Evolutionary conservation across 1,140 invertebrate species (phyloP).

Genomic region (Arion vulgaris): DNA sequence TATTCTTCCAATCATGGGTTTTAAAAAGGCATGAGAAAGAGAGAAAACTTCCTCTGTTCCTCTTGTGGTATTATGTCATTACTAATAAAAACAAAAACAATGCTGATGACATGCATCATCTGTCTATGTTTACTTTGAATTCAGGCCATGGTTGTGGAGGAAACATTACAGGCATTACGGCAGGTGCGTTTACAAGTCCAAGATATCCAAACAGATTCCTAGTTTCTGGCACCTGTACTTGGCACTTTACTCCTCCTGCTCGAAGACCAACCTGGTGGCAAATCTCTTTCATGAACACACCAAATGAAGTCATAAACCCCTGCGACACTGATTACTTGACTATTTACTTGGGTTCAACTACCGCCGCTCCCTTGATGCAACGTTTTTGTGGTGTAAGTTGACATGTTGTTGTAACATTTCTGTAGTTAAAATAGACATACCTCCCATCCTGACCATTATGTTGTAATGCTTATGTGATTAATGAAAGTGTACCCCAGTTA

Average conservation of each 20-base stretch:
- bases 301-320: slow-evolving; percentile 75
- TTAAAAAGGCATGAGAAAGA: too few species aligned
- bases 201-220: slow-evolving; percentile 81
- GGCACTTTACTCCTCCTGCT: slow-evolving; percentile 81
- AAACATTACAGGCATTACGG: slow-evolving; percentile 78
- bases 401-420: too few species aligned
- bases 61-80: too few species aligned
- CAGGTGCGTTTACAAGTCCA: slow-evolving; percentile 85
- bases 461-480: too few species aligned
- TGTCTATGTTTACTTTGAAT: too few species aligned
- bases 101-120: too few species aligned
- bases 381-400: not conserved
- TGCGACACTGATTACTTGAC: slow-evolving; percentile 79
- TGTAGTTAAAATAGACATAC: too few species aligned
- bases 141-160: slow-evolving; percentile 84
- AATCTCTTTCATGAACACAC: slow-evolving; percentile 74
- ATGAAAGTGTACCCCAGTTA: too few species aligned
- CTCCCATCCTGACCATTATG: too few species aligned
- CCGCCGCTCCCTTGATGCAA: not conserved
- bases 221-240: slow-evolving; percentile 78
- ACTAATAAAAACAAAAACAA: too few species aligned
- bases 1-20: too few species aligned
- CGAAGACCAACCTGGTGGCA: slow-evolving; percentile 51
- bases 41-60: too few species aligned
- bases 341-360: not conserved